Base-by-base conservation (phyloP, 2,113 vertebrate species). In the Odontophorus gujanensis region DNA sequence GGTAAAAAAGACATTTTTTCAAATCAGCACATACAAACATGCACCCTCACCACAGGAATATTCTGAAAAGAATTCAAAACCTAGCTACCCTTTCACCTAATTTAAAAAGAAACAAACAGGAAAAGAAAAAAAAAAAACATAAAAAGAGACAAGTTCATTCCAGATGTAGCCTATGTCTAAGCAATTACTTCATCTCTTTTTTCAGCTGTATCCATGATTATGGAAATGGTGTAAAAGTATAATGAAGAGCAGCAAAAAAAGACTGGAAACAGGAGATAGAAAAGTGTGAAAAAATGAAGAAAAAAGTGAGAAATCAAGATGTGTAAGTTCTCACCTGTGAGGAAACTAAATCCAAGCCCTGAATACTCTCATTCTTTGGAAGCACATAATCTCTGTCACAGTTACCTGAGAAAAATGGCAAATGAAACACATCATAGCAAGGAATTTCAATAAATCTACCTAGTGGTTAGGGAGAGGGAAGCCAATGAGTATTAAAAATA, bases 31-130 rank as follows among this genome's bases (percentile, higher is more conserved):
- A 62, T 7, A 58, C 21, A 90, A 47, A 80, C 1, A 0, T 6
- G 34, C 9, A 55, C 13, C 25, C 62, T 0, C 0, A 16, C 14
- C 28, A 5, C 17, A 74, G 34, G 38, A 87, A 81, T 57, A 24
- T 79, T 62, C 57, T 50, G 32, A 20, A 92, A 24, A 42, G 24
- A 62, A 67, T n/a, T 80, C 5, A 3, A 78, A 73, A 53, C 7
- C 4, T n/a, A 68, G 9, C 12, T 76, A 38, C 25, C 6, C 11
- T 73, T 53, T 30, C 58, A 48, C 3, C 19, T 4, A 34, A 13
- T 73, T 68, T 51, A 57, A 77, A 65, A 55, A 16, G 4, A 51
- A 92, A 55, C 3, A 59, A 66, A 3, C 5, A 9, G 28, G 11
- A 24, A 53, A 58, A 18, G 7, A 81, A 67, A 51, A 24, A 12